Conservation (phyloP, 1,140 invertebrate genomes). For the Neuroterus valhalla region DNA sequence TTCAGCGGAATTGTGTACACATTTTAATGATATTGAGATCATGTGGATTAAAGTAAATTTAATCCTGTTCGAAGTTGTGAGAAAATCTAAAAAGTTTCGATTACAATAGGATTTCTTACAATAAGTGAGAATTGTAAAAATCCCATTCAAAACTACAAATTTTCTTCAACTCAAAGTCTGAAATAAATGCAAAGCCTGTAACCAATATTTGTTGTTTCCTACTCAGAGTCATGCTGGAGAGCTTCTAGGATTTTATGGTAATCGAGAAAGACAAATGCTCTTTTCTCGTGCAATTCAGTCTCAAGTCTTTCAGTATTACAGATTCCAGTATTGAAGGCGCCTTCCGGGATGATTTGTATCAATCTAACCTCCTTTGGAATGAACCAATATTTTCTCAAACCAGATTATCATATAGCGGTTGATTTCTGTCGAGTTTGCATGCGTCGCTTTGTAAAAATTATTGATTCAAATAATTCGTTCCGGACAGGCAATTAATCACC, state of each 20-base stretch:
- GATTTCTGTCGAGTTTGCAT: no score
- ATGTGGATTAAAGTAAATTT: no score
- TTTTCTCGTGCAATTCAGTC: constrained; percentile 10
- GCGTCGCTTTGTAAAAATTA: neutral
- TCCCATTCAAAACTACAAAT: no score
- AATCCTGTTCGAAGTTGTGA: no score
- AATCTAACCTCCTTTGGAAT: neutral
- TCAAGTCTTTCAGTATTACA: neutral
- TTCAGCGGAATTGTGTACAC: no score
- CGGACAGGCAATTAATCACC: neutral
- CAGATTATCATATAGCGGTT: no score
- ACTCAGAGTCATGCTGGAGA: neutral
- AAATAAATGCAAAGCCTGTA: neutral
- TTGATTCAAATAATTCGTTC: neutral
- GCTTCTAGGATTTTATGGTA: neutral
- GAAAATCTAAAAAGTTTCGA: no score
- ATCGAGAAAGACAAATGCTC: constrained; percentile 12
- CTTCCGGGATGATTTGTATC: neutral
- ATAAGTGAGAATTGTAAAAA: no score
- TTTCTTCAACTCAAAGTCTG: neutral
- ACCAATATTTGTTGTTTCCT: no score
- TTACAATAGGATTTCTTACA: no score
- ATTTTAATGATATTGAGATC: no score
- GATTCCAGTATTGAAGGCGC: neutral
- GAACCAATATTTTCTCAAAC: neutral